Conservation (phyloP, 92 coral and sea anemone genomes). For the Phymanthus crucifer region DNA sequence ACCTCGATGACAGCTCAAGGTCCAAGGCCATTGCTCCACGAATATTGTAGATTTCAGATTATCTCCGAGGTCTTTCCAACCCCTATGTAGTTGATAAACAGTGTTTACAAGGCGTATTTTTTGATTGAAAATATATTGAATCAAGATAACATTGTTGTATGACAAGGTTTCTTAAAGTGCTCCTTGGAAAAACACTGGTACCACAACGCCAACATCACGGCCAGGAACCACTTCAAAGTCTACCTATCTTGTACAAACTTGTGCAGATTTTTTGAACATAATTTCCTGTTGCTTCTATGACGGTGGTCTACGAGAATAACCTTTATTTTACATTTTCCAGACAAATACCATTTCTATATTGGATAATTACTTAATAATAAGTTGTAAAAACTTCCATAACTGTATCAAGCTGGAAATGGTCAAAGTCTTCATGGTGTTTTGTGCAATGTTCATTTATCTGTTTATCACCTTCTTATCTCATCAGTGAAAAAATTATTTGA, state of each 20-base stretch:
- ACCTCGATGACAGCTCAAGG: constrained; percentile 8
- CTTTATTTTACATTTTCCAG: neutral
- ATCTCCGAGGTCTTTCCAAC: neutral
- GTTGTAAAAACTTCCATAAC: too few species aligned
- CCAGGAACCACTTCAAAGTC: constrained; percentile 5
- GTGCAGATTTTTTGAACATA: neutral
- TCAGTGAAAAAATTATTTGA: too few species aligned
- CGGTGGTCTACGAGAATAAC: neutral
- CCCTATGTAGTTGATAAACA: neutral
- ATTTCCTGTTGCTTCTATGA: neutral
- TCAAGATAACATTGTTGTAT: neutral
- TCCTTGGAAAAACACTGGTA: neutral
- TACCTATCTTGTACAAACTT: neutral
- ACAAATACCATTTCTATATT: neutral
- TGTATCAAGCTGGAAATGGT: too few species aligned
- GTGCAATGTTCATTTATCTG: too few species aligned
- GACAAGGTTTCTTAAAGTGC: neutral
- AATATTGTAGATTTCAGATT: neutral
- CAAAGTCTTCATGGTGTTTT: too few species aligned
- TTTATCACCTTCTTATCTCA: too few species aligned
- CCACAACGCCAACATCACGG: neutral
- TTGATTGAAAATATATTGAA: neutral
- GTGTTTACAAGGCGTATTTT: neutral
- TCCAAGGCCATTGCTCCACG: constrained; percentile 1
- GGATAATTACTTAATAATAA: too few species aligned